phyloP scores from a whole-genome alignment of 2,113 vertebrate species.

The Leucosticte australis region DNA sequence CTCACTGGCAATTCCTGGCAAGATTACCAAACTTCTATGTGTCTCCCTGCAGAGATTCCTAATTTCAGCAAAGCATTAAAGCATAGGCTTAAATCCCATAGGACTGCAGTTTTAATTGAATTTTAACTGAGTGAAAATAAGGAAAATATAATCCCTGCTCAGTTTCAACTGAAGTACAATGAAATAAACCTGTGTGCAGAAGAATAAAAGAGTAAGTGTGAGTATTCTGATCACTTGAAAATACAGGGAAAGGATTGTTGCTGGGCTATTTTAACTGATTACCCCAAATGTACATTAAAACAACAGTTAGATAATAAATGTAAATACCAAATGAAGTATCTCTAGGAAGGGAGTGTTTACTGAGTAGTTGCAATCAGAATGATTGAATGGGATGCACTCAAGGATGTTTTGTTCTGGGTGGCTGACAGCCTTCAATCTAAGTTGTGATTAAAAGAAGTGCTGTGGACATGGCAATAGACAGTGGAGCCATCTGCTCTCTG shows the following conservation, averaged over 20 bases:
- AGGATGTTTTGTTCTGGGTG: neutral
- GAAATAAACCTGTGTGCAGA: neutral
- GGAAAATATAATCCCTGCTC: neutral
- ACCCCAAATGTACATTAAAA: neutral
- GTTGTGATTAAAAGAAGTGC: neutral
- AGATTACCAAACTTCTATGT: neutral
- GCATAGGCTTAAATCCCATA: neutral
- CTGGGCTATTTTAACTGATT: neutral
- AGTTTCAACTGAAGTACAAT: neutral
- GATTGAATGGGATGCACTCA: neutral
- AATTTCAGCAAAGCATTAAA: neutral
- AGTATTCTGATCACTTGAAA: neutral
- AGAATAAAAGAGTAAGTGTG: neutral
- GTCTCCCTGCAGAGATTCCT: neutral
- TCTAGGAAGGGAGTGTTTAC: neutral
- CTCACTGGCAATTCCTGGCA: neutral
- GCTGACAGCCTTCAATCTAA: neutral
- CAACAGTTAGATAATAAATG: fast-evolving
- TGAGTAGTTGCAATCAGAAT: neutral
- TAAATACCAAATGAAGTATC: neutral
- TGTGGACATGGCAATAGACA: neutral
- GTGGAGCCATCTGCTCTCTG: neutral
- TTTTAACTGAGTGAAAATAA: neutral
- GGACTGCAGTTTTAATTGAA: neutral
- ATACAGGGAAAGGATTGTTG: neutral